A percentile compares a stretch with the other conserved stretches of the same genome.
phyloP scores from a whole-genome alignment of 1,140 invertebrate species.

The Bradysia coprophila region DNA sequence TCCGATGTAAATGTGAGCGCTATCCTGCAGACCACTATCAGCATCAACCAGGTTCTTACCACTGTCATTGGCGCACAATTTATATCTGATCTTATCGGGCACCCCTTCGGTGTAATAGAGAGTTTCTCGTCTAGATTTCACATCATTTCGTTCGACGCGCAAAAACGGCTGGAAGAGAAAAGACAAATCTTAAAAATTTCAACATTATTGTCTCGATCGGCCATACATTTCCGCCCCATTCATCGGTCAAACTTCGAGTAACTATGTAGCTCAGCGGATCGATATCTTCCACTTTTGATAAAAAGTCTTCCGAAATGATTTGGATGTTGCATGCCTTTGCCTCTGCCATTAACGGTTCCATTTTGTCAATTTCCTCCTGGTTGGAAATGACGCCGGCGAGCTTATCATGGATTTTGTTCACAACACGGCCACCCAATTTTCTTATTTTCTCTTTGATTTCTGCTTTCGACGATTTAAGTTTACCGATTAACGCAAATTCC shows the following conservation, averaged over 20 bases:
- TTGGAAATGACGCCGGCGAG: constrained; percentile 60
- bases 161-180: constrained; percentile 25
- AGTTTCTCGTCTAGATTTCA: constrained; percentile 36
- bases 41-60: constrained; percentile 78
- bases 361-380: constrained; percentile 46
- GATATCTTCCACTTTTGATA: constrained; percentile 42
- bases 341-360: constrained; percentile 40
- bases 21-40: constrained; percentile 60
- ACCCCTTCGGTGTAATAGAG: too few species aligned
- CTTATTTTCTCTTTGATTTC: constrained; percentile 46
- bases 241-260: constrained; percentile 50
- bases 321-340: constrained; percentile 53
- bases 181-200: too few species aligned
- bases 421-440: constrained; percentile 56
- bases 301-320: constrained; percentile 60
- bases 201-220: constrained; percentile 1
- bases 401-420: constrained; percentile 41
- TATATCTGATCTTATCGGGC: constrained; percentile 43
- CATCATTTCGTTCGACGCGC: constrained; percentile 34
- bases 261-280: constrained; percentile 41
- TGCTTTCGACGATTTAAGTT: constrained; percentile 34
- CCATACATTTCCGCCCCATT: constrained; percentile 56
- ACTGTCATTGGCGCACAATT: constrained; percentile 42
- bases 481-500: constrained; percentile 57
- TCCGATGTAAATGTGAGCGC: constrained; percentile 59